Evolutionary conservation across 2,797 vertebrate species (phyloP).

Genomic region (Pristis pectinata): DNA sequence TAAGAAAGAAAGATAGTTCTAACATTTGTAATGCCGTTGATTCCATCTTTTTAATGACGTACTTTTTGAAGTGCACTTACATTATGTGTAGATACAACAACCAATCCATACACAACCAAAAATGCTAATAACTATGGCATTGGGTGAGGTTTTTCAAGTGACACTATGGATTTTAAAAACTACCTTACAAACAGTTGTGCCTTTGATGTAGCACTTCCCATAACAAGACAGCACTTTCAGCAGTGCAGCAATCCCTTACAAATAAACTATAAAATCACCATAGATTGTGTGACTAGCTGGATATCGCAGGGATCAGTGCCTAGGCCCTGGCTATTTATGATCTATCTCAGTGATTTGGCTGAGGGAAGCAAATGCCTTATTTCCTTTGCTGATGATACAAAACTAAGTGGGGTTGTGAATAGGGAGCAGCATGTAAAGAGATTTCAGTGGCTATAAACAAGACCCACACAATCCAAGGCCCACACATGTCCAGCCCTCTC

Average conservation of each 20-base stretch:
- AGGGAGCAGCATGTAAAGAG: no score
- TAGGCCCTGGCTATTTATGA: no score
- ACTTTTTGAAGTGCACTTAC: background rate
- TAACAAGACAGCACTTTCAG: background rate
- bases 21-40: background rate
- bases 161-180: background rate
- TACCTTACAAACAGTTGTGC: background rate
- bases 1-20: background rate
- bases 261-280: no score
- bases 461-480: no score
- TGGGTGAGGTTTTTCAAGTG: background rate
- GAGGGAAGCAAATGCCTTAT: no score
- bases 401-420: no score
- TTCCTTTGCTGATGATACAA: no score
- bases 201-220: background rate
- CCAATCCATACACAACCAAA: background rate
- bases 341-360: no score
- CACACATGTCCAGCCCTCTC: no score
- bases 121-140: background rate
- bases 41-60: background rate
- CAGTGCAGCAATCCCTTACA: background rate
- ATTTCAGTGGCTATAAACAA: no score
- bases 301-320: no score
- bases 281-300: no score
- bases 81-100: background rate